Conservation (phyloP, 2,797 vertebrate genomes). For the Myotis pilosus region DNA sequence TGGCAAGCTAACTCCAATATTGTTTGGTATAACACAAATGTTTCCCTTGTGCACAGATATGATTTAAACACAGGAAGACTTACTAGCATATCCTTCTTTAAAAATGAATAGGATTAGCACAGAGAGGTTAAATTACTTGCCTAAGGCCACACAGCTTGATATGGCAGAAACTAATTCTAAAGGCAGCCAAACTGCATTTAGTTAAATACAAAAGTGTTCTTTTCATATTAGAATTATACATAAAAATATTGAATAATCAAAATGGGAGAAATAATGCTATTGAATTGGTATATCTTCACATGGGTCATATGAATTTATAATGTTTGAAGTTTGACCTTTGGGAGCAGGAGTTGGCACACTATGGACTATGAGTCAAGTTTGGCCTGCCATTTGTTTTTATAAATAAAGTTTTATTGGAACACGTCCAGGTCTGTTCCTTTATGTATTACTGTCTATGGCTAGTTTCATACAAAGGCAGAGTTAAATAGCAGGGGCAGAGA, state of each 20-base stretch:
- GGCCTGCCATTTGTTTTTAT: background rate
- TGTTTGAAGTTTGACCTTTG: background rate
- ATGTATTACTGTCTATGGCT: background rate
- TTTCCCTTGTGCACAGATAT: background rate
- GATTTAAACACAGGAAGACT: background rate
- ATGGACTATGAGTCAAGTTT: background rate
- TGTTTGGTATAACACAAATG: too few relatives aligned
- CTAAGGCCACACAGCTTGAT: background rate
- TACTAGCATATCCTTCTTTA: background rate
- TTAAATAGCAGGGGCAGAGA: background rate
- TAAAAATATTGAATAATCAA: background rate
- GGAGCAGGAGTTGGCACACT: background rate
- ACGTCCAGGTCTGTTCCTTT: background rate
- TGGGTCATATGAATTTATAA: background rate
- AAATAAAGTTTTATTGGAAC: slow-evolving; percentile 37
- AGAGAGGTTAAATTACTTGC: background rate
- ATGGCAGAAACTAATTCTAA: background rate
- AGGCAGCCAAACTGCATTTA: background rate
- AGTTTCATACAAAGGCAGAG: background rate
- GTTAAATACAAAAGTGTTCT: background rate
- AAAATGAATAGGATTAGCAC: background rate
- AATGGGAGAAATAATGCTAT: background rate
- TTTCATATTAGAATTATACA: background rate
- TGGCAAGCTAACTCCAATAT: background rate
- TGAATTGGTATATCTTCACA: background rate